These are phyloP conservation scores for Cephus pygmeus DNA, from an alignment of 2,888 invertebrate species.

Conservation along the genomic window DNA sequence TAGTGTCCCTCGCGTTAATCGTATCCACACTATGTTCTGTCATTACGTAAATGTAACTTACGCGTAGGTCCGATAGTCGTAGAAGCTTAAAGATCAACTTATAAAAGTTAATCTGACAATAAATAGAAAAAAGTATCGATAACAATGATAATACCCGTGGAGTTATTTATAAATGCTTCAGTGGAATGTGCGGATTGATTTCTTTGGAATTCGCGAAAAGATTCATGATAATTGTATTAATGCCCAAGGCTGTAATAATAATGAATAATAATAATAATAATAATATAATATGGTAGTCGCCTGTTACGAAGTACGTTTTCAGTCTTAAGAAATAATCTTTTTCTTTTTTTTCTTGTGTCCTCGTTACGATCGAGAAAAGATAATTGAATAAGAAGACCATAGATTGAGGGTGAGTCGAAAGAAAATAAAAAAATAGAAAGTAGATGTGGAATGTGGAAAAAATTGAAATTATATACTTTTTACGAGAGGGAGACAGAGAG, in stretches of 20 bases:
- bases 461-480: background rate
- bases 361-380: conserved; percentile 7
- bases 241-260: background rate
- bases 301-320: conserved; percentile 37
- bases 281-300: background rate
- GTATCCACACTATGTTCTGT: background rate
- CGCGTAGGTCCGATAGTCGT: background rate
- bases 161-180: background rate
- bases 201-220: background rate
- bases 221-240: background rate
- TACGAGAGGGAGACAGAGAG: background rate
- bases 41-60: background rate
- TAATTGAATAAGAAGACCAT: background rate
- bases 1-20: background rate
- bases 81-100: background rate
- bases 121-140: background rate
- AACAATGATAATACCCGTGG: background rate
- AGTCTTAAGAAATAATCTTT: conserved; percentile 49
- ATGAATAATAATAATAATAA: background rate
- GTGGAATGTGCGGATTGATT: conserved; percentile 1
- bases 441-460: background rate
- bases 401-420: background rate
- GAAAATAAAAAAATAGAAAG: background rate
- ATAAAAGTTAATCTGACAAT: background rate
- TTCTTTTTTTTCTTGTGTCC: conserved; percentile 13